Evolutionary conservation across 2,113 vertebrate genomes (phyloP), one percentile per base, ranked within the genome.

Genomic region (Lepus americanus): DNA sequence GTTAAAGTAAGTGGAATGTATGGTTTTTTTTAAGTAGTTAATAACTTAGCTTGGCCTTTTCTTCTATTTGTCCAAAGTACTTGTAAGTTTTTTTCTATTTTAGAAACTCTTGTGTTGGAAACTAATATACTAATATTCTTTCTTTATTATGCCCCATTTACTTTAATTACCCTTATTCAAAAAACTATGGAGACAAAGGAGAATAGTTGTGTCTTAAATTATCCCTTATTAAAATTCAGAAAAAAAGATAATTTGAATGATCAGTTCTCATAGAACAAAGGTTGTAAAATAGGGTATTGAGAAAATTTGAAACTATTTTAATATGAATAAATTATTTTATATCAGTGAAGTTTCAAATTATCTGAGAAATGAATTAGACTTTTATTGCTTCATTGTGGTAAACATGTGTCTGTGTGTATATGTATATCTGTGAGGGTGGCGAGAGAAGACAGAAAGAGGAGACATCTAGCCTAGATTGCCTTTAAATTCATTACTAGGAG

Each of bases 91-190:
- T 64, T 83, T 44, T 49, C 87, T 6, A 92, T 66, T 96, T 96
- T 89, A 95, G 44, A 89, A 96, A 66, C 61, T 84, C n/a, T 83
- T 89, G 53, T 36, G 19, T 77, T 69, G 23, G 36, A 80, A 84
- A 25, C n/a, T 87, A 87, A 92, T 94, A 94, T 80, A 25, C n/a
- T 87, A 87, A 92, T 94, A 94, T 80, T 95, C 92, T 93, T 95
- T 93, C 76, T 94, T 92, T 94, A 95, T 91, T 88, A 85, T 94
- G 31, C 49, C 16, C 36, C 72, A 96, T 88, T 96, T 95, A 86
- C 81, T 95, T 90, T 95, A 94, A 94, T 86, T 88, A 87, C 76
- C 44, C 8, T 86, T 61, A 27, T 44, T 39, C 66, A 88, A 81
- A 82, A 44, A 76, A 55, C 31, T 80, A 67, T 49, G 14, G 29